phyloP scores from a whole-genome alignment of 2,797 vertebrate genomes.

The Staurois parvus region DNA sequence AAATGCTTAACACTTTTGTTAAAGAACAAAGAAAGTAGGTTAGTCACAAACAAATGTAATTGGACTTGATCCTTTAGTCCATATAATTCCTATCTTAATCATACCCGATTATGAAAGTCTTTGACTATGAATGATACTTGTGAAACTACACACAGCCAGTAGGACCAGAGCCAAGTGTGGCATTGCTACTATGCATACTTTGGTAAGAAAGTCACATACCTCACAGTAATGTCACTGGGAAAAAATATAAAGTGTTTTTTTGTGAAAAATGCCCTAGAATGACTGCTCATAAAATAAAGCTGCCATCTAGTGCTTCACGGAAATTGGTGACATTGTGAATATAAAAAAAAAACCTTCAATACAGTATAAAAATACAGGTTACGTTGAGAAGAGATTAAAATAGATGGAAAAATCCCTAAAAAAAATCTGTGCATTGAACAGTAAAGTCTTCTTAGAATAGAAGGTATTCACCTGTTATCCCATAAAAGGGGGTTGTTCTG shows the following conservation, averaged over 20 bases:
- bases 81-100: slow-evolving; percentile 40
- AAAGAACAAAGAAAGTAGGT: slow-evolving; percentile 54
- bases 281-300: too few relatives aligned
- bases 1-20: slow-evolving; percentile 59
- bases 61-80: slow-evolving; percentile 34
- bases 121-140: background rate
- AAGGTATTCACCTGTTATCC: too few relatives aligned
- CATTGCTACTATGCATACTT: background rate
- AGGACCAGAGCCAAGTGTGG: background rate
- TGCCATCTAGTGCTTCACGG: too few relatives aligned
- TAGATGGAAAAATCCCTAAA: too few relatives aligned
- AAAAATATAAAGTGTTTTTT: background rate
- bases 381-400: too few relatives aligned
- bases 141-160: slow-evolving; percentile 15
- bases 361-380: too few relatives aligned
- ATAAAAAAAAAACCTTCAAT: too few relatives aligned
- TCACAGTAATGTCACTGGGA: background rate
- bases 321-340: too few relatives aligned
- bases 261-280: background rate
- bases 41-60: slow-evolving; percentile 42
- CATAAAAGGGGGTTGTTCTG: too few relatives aligned
- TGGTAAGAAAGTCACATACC: background rate
- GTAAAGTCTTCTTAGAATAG: too few relatives aligned
- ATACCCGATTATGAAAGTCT: slow-evolving; percentile 13
- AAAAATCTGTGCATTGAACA: too few relatives aligned